Evolutionary conservation across 2,113 vertebrate genomes (phyloP), one percentile per base, ranked within the genome.

Genomic region (Austrofundulus limnaeus): DNA sequence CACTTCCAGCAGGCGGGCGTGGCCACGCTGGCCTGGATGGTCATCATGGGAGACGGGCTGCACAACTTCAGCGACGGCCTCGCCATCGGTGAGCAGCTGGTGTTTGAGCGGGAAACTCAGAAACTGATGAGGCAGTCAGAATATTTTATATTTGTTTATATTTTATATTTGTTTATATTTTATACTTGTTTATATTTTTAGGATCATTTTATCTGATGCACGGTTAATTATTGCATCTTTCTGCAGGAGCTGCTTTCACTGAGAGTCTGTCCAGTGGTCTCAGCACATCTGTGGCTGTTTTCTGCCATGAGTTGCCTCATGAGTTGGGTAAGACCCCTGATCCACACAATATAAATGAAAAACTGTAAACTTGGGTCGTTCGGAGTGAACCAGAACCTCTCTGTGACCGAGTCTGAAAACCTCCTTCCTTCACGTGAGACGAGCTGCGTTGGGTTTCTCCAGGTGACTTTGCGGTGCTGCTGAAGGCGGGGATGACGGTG

Each of bases 41-140:
- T 99, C 84, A 95, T 99, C 71, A 98, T 99, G 97, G 96, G 97
- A 1, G 97, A 98, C 4, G 97, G 97, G 0, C 88, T 99, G 4
- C 97, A 98, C 88, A 99, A 98, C 83, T 99, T 98, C 63, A 98
- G 96, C 2, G 96, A 98, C 46, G 97, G 97, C 48, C 89, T 99
- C 2, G 97, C 97, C 0, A 98, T 98, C 37, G 97, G 89, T 91
- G 70, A 74, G 83, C 5, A 1, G 38, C 54, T 23, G 17, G 9
- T 1, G 50, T 14, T 20, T 8, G 15, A 17, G 17, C 1, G 42
- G 42, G 19, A 45, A 8, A 2, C 1, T 8, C 15, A 43, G 2
- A 38, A 38, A 6, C 25, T n/a, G 25, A 28, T 3, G 25, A 28
- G 7, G 25, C 13, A 1, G 2, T 41, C 12, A 41, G 39, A 13